phyloP scores from a whole-genome alignment of 2,888 invertebrate genomes.

The Volucella inflata region DNA sequence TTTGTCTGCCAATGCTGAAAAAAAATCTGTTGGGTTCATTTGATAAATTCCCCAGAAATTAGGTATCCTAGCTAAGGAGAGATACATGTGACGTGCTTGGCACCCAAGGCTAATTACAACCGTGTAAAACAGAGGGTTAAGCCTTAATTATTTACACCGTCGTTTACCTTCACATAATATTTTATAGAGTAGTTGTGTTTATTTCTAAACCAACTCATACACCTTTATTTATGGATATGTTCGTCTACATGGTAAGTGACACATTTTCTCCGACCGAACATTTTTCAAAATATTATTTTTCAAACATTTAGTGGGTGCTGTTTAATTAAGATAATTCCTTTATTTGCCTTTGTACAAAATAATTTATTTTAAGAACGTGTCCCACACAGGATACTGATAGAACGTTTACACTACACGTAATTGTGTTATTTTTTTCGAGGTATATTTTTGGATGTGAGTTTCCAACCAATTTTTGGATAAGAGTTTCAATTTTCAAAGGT shows the following conservation, averaged over 20 bases:
- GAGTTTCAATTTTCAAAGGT: slow-evolving; percentile 4
- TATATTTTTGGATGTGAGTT: too few species aligned
- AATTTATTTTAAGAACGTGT: slow-evolving; percentile 19
- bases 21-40: too few species aligned
- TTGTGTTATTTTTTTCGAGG: neutral
- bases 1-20: too few species aligned
- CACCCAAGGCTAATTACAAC: too few species aligned
- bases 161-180: neutral
- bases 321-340: slow-evolving; percentile 20
- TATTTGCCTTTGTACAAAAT: neutral
- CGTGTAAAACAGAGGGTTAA: too few species aligned
- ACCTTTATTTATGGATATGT: too few species aligned
- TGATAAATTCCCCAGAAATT: too few species aligned
- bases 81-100: too few species aligned
- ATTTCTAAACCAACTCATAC: neutral
- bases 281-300: neutral
- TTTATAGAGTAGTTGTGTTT: neutral
- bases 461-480: neutral
- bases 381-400: slow-evolving; percentile 2
- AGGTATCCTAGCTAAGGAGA: too few species aligned
- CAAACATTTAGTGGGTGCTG: neutral
- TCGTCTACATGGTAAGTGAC: neutral
- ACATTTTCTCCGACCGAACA: neutral
- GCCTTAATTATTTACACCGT: too few species aligned
- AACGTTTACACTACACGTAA: neutral